Conservation (phyloP, 2,888 invertebrate species). For the Pseudolycoriella hygida region DNA sequence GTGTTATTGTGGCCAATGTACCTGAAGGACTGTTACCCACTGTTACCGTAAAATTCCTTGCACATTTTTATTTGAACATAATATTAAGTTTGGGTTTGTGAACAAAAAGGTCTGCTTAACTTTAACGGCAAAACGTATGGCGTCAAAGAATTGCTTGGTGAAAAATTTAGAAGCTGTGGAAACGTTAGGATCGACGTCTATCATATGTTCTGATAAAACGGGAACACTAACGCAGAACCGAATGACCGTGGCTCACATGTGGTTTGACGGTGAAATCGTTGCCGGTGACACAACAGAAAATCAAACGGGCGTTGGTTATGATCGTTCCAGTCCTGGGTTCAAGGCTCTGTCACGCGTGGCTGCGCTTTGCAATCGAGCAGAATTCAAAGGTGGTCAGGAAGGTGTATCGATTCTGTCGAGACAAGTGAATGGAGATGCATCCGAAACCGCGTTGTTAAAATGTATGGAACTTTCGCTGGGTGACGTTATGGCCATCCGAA, state of each 20-base stretch:
- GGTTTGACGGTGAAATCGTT: slow-evolving; percentile 96
- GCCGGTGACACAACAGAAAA: slow-evolving; percentile 98
- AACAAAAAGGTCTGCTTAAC: slow-evolving; percentile 98
- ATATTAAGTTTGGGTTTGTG: slow-evolving; percentile 91
- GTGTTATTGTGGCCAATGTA: slow-evolving; percentile 99
- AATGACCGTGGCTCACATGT: slow-evolving; percentile 99
- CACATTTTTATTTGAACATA: no score
- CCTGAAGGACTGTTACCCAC: slow-evolving; percentile 97
- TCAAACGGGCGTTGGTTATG: slow-evolving; percentile 89
- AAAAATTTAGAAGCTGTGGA: slow-evolving; percentile 99
- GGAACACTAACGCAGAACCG: no score
- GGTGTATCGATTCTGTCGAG: slow-evolving; percentile 82
- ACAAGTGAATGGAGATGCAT: slow-evolving; percentile 88
- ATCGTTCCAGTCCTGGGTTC: slow-evolving; percentile 67
- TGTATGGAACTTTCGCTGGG: slow-evolving; percentile 86
- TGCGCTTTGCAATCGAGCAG: no score
- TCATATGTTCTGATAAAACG: no score
- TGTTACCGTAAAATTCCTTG: slow-evolving; percentile 96
- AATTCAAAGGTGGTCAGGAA: slow-evolving; percentile 92
- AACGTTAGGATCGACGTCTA: slow-evolving; percentile 98
- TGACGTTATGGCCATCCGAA: slow-evolving; percentile 66
- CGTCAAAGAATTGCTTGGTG: no score
- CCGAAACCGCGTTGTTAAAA: slow-evolving; percentile 82
- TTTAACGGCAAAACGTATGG: slow-evolving; percentile 92
- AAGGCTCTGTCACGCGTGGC: slow-evolving; percentile 85